These are phyloP conservation scores for Gracilinanus agilis DNA, from an alignment of 2,113 vertebrate genomes.

Conservation along the genomic window DNA sequence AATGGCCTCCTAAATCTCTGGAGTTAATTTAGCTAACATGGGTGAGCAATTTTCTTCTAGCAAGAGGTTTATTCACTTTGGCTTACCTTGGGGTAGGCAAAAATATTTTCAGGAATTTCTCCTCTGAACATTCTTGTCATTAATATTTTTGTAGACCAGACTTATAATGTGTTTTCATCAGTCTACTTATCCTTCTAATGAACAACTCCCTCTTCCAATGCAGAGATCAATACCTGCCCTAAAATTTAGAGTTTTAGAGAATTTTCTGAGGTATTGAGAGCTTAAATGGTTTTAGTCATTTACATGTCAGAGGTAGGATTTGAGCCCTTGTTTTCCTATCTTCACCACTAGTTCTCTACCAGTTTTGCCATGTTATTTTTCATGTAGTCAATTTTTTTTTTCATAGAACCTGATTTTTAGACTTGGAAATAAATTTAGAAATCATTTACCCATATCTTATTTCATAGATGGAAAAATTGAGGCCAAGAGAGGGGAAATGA, in stretches of 20 bases:
- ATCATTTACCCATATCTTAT: background rate
- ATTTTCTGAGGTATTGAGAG: background rate
- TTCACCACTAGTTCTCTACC: background rate
- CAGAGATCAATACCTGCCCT: background rate
- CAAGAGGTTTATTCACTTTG: slow-evolving; percentile 69
- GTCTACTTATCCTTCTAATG: background rate
- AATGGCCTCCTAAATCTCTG: slow-evolving; percentile 65
- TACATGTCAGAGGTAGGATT: background rate
- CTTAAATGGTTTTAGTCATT: background rate
- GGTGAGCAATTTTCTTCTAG: slow-evolving; percentile 74
- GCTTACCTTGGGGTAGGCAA: slow-evolving; percentile 74
- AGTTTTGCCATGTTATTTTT: background rate
- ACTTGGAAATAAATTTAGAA: background rate
- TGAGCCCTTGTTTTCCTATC: background rate
- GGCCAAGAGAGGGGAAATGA: background rate
- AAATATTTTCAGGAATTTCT: slow-evolving; percentile 61
- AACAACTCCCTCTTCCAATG: background rate
- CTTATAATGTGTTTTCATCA: background rate
- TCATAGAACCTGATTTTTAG: background rate
- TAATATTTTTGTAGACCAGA: background rate
- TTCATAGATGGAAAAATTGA: background rate
- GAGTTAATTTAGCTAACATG: slow-evolving; percentile 78
- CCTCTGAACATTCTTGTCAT: slow-evolving; percentile 45
- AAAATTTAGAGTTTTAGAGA: background rate
- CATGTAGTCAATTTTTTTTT: background rate